Base-by-base conservation (phyloP, 2,797 vertebrate genomes). In the Philypnodon macrostomus region DNA sequence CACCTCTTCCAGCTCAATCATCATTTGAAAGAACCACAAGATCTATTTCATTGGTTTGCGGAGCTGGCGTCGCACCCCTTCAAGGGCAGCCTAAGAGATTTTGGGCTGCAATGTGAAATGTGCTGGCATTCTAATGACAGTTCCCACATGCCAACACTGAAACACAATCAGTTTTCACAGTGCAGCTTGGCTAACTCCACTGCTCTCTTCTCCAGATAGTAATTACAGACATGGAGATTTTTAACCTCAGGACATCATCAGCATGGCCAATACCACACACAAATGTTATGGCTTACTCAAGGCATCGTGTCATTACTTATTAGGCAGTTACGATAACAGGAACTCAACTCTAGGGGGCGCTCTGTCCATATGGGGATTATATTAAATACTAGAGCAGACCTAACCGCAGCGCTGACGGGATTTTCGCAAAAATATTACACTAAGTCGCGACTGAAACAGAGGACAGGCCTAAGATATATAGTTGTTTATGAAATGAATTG, bases 191-290 rank as follows among this genome's bases (percentile, higher is more conserved):
- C 63, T 7, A n/a, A 27, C 65, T 63, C 44, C 19, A 2, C 36
- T 5, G 53, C 61, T 73, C 52, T 51, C 4, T 51, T 74, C 58
- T 65, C 66, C 75, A 75, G 71, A 71, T 63, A 41, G 50, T 74
- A 81, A 80, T 78, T 70, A 79, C 61, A 71, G 56, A 68, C 71
- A 54, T 66, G 59, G 53, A 37, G 19, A 49, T 67, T 18, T 78
- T 79, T 66, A 58, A 64, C 65, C 65, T 46, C 38, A 1, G 51
- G 60, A 63, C 64, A 67, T 63, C 71, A 77, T 73, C 71, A 66
- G 53, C n/a, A 16, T 48, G 24, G 63, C 47, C 58, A 46, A 62
- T 49, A 66, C 79, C 77, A 60, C 77, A 80, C 78, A 67, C 54
- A 33, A 39, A 47, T 15, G 23, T 58, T 47, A 4, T 39, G 29